Evolutionary conservation across 2,113 vertebrate species (phyloP).

Genomic region (Centropus bengalensis): DNA sequence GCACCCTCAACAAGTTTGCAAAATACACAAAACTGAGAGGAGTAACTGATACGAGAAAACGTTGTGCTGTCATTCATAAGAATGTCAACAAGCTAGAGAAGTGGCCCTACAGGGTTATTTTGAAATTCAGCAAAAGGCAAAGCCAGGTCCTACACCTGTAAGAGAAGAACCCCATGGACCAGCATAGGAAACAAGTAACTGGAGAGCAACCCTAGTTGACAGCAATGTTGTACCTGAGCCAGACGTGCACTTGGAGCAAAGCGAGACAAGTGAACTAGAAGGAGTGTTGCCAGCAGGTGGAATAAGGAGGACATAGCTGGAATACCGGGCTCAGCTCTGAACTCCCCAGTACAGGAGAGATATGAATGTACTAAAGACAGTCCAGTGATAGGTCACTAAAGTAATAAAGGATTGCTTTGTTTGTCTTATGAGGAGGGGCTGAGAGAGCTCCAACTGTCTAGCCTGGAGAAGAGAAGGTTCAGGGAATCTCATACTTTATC

Average conservation of each 20-base stretch:
- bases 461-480: neutral
- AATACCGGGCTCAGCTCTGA: neutral
- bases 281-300: too few relatives aligned
- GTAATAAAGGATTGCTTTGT: neutral
- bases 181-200: neutral
- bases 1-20: neutral
- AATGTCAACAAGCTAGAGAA: neutral
- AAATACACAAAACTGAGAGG: neutral
- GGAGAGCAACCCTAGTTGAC: fast-evolving
- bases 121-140: neutral
- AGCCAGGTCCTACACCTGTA: neutral
- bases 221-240: neutral
- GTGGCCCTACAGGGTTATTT: fast-evolving
- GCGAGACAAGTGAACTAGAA: neutral
- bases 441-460: neutral
- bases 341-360: neutral
- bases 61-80: neutral
- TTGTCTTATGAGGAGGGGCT: neutral
- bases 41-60: neutral
- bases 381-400: neutral
- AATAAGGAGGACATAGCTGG: neutral
- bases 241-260: neutral
- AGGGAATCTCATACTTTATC: neutral
- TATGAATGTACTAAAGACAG: neutral
- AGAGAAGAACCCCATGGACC: neutral